Percentiles rank a stretch among this genome's conserved stretches.
Evolutionary conservation across 2,113 vertebrate genomes (phyloP).

Genomic region (Brienomyrus longianalis): DNA sequence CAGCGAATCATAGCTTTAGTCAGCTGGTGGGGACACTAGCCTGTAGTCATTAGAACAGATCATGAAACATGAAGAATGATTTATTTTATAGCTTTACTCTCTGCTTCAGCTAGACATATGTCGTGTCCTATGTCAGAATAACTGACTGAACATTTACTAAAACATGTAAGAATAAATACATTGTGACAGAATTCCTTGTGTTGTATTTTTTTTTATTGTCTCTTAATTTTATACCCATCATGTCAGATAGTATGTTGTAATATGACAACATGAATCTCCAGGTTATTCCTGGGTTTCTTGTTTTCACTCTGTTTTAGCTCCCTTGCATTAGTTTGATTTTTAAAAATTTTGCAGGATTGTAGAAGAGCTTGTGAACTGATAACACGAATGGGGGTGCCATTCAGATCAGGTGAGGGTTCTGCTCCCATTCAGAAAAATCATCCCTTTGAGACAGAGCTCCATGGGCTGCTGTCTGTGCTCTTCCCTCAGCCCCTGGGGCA

Average conservation of each 20-base stretch:
- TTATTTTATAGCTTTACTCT: not conserved
- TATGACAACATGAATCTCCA: not conserved
- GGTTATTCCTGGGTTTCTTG: not conserved
- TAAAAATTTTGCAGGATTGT: not conserved
- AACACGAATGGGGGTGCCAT: not conserved
- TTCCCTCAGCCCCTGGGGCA: not conserved
- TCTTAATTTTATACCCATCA: not conserved
- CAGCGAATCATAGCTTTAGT: not conserved
- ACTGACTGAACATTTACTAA: not conserved
- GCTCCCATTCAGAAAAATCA: not conserved
- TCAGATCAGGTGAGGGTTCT: not conserved
- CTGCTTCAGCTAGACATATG: not conserved
- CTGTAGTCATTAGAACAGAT: not conserved
- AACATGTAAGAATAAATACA: not conserved
- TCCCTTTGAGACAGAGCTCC: not conserved
- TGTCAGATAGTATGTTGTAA: not conserved
- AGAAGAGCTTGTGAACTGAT: not conserved
- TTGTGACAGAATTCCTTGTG: not conserved
- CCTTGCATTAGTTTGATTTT: not conserved
- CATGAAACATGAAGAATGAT: not conserved
- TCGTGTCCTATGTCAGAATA: not conserved
- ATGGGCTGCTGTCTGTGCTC: not conserved
- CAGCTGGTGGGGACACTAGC: not conserved
- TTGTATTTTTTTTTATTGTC: not conserved
- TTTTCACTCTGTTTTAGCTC: not conserved